Evolutionary conservation across 2,113 vertebrate species (phyloP), one percentile per base, ranked within the genome.

Genomic region (Hipposideros armiger): DNA sequence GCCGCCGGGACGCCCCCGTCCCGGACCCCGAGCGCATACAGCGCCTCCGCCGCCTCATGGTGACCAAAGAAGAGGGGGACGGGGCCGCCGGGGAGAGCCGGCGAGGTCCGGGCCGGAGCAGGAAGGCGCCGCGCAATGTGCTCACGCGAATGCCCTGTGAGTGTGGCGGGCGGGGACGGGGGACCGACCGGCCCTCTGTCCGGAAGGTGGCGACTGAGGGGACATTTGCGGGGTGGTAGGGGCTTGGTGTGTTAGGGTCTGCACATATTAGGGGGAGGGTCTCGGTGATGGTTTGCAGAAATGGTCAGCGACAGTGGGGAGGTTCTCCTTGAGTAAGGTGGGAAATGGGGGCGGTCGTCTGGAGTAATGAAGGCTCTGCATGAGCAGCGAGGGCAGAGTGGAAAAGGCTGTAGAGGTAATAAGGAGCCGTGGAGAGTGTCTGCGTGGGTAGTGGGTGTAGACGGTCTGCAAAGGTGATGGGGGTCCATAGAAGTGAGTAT

Each of bases 121-220:
- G 98, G 87, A 99, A 98, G 93, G 96, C 98, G 3, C 98, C 98
- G 58, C 99, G 99, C 69, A 99, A 99, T 94, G 99, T 99, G 94
- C 99, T 99, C 92, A 99, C 99, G 7, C 98, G 99, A 98, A 99
- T 99, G 99, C 97, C 99, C 58, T 56, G 99, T 99, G 99, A 98
- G 98, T 97, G 17, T 36, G 5, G 66, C 45, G 10, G 42, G 22
- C 40, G 22, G 45, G 3, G 54, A 73, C 45, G 7, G 28, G 80
- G 60, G 24, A 11, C 47, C 0, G 58, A 15, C 20, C 42, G 20
- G 66, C 36, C 11, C 26, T 42, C 88, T 1, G 83, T 4, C 74
- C 20, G 26, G n/a, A 26, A 54, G 42, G 28, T 16, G 80, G 50
- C 47, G 28, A 60, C 30, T 22, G 10, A 32, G 66, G 28, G 20